These are phyloP conservation scores for Mercenaria mercenaria DNA, from an alignment of 1,140 invertebrate genomes.

Conservation along the genomic window DNA sequence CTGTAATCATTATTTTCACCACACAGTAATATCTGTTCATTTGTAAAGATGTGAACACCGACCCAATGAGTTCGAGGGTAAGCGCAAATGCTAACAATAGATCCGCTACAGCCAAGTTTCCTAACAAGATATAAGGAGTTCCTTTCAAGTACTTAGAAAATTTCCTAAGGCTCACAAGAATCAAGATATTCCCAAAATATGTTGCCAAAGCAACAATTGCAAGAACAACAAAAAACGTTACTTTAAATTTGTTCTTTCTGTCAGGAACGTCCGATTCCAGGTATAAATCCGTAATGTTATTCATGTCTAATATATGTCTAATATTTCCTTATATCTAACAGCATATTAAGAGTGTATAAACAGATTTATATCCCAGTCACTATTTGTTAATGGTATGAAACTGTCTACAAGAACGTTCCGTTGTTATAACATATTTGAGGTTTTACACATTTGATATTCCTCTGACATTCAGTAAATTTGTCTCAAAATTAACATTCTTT, in stretches of 20 bases:
- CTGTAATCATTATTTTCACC: neutral
- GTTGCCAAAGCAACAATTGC: neutral
- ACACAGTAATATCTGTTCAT: neutral
- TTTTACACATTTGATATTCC: too few relatives aligned
- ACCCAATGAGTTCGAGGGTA: neutral
- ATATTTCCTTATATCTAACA: too few relatives aligned
- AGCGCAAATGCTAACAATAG: slow-evolving; percentile 23
- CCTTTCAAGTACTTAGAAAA: slow-evolving; percentile 41
- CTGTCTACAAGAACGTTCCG: too few relatives aligned
- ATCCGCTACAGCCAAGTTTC: slow-evolving; percentile 23
- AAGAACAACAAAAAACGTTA: neutral
- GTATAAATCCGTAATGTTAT: neutral
- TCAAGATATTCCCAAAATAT: slow-evolving; percentile 36
- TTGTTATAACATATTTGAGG: too few relatives aligned
- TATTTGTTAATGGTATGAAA: too few relatives aligned
- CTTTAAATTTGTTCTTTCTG: neutral
- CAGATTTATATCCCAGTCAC: too few relatives aligned
- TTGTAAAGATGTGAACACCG: neutral
- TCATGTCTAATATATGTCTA: too few relatives aligned
- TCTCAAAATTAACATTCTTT: too few relatives aligned
- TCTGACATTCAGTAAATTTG: too few relatives aligned
- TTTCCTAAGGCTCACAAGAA: slow-evolving; percentile 6
- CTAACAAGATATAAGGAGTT: slow-evolving; percentile 7
- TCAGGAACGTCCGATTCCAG: neutral
- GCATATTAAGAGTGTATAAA: too few relatives aligned